Evolutionary conservation across 2,888 invertebrate genomes (phyloP).

Genomic region (Thymelicus sylvestris): DNA sequence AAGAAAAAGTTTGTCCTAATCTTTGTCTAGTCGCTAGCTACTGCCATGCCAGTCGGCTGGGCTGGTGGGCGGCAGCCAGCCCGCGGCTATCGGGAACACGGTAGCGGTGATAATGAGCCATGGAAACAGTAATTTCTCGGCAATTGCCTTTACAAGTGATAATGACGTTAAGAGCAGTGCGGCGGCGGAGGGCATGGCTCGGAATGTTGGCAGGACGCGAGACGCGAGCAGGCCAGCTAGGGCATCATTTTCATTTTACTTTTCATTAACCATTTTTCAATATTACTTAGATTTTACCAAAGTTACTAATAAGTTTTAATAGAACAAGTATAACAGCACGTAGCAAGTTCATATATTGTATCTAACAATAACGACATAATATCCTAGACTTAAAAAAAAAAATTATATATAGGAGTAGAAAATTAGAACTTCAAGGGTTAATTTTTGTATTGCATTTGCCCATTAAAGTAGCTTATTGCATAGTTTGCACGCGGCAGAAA

Average conservation of each 20-base stretch:
- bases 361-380: too few species aligned
- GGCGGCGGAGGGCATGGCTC: not conserved
- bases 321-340: too few species aligned
- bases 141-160: conserved; percentile 41
- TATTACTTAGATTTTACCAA: too few species aligned
- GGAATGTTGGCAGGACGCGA: conserved; percentile 8
- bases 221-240: not conserved
- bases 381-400: too few species aligned
- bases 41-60: too few species aligned
- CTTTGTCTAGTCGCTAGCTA: not conserved
- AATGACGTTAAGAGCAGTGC: conserved; percentile 27
- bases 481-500: too few species aligned
- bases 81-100: conserved; percentile 14
- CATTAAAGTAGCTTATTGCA: too few species aligned
- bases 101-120: conserved; percentile 32
- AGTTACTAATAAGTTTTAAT: too few species aligned
- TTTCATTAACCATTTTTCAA: not conserved
- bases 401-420: too few species aligned
- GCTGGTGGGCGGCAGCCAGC: not conserved
- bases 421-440: too few species aligned
- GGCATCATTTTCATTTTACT: not conserved
- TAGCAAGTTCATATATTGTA: too few species aligned
- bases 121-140: conserved; percentile 44
- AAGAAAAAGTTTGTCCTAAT: not conserved
- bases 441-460: too few species aligned